These are phyloP conservation scores for Oreochromis grahami DNA, from an alignment of 2,797 vertebrate genomes.

Conservation along the genomic window DNA sequence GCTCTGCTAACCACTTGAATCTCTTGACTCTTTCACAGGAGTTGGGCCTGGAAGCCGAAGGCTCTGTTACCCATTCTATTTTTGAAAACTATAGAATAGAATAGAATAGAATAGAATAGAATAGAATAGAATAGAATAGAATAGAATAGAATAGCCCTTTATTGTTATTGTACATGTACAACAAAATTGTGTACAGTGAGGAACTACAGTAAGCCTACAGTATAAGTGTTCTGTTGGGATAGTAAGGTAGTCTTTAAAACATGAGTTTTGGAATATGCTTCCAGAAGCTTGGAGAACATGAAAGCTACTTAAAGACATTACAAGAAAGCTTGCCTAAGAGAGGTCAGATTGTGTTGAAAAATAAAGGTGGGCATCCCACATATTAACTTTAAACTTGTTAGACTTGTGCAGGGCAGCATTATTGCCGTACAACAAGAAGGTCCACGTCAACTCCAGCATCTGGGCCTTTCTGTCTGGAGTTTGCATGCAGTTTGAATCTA, in stretches of 20 bases:
- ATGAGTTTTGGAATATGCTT: background rate
- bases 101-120: no score
- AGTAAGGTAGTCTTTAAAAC: background rate
- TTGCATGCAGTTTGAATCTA: background rate
- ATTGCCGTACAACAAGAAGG: background rate
- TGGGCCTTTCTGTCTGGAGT: background rate
- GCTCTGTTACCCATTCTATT: background rate
- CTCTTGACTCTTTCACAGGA: background rate
- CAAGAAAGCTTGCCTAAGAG: background rate
- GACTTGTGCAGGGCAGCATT: background rate
- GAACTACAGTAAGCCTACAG: background rate
- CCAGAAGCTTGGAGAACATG: background rate
- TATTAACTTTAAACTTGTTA: background rate
- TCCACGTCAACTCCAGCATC: no score
- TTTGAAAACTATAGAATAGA: background rate
- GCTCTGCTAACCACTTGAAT: background rate
- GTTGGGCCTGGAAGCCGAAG: background rate
- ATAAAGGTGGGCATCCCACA: background rate
- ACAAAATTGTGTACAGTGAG: background rate
- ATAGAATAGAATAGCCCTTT: no score
- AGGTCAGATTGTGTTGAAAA: background rate
- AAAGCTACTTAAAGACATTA: background rate
- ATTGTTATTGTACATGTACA: no score
- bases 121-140: no score
- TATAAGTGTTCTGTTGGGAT: background rate